phyloP scores from a whole-genome alignment of 2,113 vertebrate species.

The Hippopotamus amphibius region DNA sequence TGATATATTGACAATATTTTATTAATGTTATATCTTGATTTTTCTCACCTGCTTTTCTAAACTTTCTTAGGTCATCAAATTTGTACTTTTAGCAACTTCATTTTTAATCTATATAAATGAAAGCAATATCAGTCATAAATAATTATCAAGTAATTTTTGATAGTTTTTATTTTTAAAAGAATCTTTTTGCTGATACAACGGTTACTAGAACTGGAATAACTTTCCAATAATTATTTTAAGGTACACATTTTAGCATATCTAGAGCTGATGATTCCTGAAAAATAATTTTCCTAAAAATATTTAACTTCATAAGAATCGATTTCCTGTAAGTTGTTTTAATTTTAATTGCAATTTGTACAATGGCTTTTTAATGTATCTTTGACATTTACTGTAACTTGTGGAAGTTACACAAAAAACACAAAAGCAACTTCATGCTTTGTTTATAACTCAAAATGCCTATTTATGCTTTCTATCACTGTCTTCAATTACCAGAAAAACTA shows the following conservation, averaged over 20 bases:
- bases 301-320: not conserved
- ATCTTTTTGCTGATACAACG: not conserved
- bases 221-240: constrained; percentile 4
- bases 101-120: not conserved
- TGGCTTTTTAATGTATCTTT: not conserved
- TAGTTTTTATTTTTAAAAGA: not conserved
- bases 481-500: not conserved
- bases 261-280: not conserved
- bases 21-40: not conserved
- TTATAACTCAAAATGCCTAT: not conserved
- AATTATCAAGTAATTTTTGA: not conserved
- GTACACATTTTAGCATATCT: not conserved
- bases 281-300: not conserved
- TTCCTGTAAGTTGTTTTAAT: constrained; percentile 9
- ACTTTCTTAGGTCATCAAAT: not conserved
- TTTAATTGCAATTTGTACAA: not conserved
- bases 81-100: not conserved
- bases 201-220: not conserved
- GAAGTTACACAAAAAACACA: not conserved
- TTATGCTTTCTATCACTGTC: not conserved
- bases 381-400: not conserved
- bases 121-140: not conserved
- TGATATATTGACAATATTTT: not conserved
- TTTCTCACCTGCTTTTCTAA: not conserved
- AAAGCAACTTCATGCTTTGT: not conserved